Evolutionary conservation across 2,888 invertebrate genomes (phyloP).

Genomic region (Tachina grossa): DNA sequence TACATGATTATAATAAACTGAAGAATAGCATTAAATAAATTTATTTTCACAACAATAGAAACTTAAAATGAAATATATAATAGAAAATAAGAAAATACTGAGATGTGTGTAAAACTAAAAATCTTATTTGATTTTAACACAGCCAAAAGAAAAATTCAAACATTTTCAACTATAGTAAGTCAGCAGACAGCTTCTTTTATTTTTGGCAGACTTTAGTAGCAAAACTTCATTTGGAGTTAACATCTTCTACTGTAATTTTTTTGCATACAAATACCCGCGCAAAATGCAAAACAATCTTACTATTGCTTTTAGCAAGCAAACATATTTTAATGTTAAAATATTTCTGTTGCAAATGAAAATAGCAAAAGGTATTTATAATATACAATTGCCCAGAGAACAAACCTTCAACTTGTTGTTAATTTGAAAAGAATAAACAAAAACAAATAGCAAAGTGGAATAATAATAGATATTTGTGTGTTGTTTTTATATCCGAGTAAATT

Average conservation of each 20-base stretch:
- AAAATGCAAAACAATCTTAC: constrained; percentile 28
- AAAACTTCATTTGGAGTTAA: not conserved
- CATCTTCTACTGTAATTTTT: not conserved
- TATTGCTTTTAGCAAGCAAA: constrained; percentile 45
- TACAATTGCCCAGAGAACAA: constrained; percentile 11
- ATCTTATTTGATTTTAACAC: not conserved
- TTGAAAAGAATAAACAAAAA: not conserved
- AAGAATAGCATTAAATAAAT: not conserved
- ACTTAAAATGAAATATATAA: not conserved
- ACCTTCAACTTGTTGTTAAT: not conserved
- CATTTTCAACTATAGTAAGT: no score
- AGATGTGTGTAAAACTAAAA: not conserved
- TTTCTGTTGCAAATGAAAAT: constrained; percentile 19
- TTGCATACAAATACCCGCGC: not conserved
- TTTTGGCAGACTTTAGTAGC: constrained; percentile 1
- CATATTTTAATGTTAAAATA: constrained; percentile 38
- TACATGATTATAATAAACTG: no score
- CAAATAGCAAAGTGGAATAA: not conserved
- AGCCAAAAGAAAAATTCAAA: no score
- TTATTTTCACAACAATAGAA: not conserved
- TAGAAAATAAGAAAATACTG: not conserved
- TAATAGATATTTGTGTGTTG: not conserved
- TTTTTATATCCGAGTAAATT: not conserved
- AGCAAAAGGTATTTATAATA: constrained; percentile 3
- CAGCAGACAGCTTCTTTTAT: no score